Evolutionary conservation across 1,140 invertebrate genomes (phyloP).

Genomic region (Penaeus vannamei): DNA sequence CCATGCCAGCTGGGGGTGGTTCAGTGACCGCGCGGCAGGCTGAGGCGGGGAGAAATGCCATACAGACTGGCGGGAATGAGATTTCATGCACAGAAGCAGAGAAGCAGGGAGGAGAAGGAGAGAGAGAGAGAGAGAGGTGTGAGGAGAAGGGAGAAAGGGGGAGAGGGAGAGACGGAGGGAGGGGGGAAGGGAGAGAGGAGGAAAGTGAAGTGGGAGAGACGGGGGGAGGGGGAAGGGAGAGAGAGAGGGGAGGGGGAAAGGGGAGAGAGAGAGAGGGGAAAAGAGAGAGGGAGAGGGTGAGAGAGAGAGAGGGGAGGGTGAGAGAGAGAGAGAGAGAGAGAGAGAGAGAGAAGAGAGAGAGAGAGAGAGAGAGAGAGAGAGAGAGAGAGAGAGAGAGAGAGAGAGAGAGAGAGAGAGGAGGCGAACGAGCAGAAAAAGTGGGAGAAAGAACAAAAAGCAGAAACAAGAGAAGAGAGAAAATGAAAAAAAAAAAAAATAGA

Average conservation of each 20-base stretch:
- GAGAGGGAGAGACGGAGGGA: neutral
- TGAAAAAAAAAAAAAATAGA: no score
- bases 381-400: neutral
- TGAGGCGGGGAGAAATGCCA: no score
- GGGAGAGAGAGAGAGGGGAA: neutral
- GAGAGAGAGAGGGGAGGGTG: neutral
- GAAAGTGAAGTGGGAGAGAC: neutral
- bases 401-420: neutral
- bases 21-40: no score
- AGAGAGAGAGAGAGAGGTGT: no score
- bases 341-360: constrained; percentile 29
- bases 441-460: no score
- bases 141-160: neutral
- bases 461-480: no score
- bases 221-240: neutral
- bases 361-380: neutral
- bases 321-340: neutral
- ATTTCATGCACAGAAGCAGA: no score
- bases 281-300: neutral
- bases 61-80: no score
- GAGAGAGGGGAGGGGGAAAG: constrained; percentile 16
- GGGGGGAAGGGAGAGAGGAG: no score
- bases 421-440: no score
- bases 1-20: no score
- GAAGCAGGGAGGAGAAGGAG: no score